Percentiles rank a stretch among this genome's conserved stretches.
Conservation (phyloP, 2,113 vertebrate genomes). For the Archilochus colubris region DNA sequence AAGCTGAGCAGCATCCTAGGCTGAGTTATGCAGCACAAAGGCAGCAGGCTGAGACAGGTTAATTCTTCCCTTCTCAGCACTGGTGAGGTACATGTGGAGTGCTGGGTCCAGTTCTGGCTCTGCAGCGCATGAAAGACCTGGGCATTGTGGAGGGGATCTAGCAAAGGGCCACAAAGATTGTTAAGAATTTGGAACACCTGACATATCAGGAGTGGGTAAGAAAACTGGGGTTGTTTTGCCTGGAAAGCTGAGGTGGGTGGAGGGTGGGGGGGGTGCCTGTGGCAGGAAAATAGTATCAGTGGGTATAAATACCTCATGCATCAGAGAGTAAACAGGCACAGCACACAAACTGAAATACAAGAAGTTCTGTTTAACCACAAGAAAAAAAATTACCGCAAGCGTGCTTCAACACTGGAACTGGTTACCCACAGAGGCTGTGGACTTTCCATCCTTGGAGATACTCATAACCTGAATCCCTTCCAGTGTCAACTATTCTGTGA, state of each 20-base stretch:
- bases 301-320: background rate
- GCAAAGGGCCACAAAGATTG: background rate
- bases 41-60: background rate
- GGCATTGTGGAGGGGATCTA: background rate
- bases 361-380: background rate
- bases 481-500: background rate
- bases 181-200: background rate
- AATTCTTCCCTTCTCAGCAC: background rate
- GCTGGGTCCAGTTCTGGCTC: background rate
- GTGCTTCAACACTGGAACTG: background rate
- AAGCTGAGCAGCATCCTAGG: background rate
- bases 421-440: background rate
- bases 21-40: accelerated
- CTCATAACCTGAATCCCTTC: background rate
- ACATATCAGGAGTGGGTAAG: background rate
- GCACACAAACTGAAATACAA: background rate
- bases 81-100: background rate
- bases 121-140: background rate
- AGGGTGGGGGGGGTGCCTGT: no score
- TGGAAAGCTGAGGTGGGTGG: background rate
- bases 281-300: background rate
- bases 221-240: background rate
- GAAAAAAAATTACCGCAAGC: background rate
- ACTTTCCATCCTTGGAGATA: background rate
- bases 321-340: background rate